These are phyloP conservation scores for Xiphophorus maculatus DNA, from an alignment of 2,113 vertebrate species.

Conservation along the genomic window DNA sequence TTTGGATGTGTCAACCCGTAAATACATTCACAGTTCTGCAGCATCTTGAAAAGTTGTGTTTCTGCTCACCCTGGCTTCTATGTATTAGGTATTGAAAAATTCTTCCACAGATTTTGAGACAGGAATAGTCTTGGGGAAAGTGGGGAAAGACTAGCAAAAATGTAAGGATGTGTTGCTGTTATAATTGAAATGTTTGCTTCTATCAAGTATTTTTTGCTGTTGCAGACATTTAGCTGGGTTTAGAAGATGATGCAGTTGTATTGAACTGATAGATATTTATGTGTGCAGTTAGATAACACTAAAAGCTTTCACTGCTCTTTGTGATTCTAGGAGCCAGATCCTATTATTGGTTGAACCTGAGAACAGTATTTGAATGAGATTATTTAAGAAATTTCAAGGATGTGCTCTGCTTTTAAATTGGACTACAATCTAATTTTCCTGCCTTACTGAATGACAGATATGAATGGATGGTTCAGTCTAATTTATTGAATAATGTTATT, in stretches of 20 bases:
- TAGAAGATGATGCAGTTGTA: slow-evolving; percentile 51
- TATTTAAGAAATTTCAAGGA: slow-evolving; percentile 51
- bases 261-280: slow-evolving; percentile 70
- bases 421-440: slow-evolving; percentile 25
- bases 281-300: slow-evolving; percentile 47
- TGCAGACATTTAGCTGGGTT: slow-evolving; percentile 68
- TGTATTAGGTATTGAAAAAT: slow-evolving; percentile 10
- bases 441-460: slow-evolving; percentile 22
- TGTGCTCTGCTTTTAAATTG: slow-evolving; percentile 27
- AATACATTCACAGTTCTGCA: slow-evolving; percentile 29
- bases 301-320: slow-evolving; percentile 48
- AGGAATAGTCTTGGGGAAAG: slow-evolving; percentile 20
- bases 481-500: slow-evolving; percentile 40
- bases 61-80: slow-evolving; percentile 30
- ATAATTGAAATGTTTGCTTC: slow-evolving; percentile 63
- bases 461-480: slow-evolving; percentile 19
- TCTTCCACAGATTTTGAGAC: slow-evolving; percentile 16
- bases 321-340: slow-evolving; percentile 41
- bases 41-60: slow-evolving; percentile 17
- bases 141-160: slow-evolving; percentile 28
- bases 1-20: slow-evolving; percentile 42
- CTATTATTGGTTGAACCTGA: slow-evolving; percentile 45
- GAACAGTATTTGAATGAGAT: slow-evolving; percentile 23
- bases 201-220: slow-evolving; percentile 58
- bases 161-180: slow-evolving; percentile 30